A percentile compares a stretch with the other conserved stretches of the same genome.
Conservation (phyloP, 2,113 vertebrate species). For the Bubalus kerabau region DNA sequence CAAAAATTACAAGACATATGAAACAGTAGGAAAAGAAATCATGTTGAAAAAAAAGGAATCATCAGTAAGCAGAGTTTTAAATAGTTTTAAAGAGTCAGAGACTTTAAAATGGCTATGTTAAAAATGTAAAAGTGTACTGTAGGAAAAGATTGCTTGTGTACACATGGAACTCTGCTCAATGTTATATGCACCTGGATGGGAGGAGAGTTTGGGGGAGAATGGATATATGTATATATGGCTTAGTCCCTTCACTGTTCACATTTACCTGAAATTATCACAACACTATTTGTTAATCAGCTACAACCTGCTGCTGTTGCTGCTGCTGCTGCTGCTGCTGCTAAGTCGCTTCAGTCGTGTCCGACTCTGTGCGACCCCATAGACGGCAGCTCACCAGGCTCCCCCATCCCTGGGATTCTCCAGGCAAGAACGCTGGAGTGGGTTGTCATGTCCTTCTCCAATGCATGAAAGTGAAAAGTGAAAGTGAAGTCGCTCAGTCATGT, state of each 20-base stretch:
- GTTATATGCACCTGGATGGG: fast-evolving
- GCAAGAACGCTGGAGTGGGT: too few species aligned
- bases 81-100: not conserved
- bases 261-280: not conserved
- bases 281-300: not conserved
- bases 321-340: too few species aligned
- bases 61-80: not conserved
- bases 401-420: too few species aligned
- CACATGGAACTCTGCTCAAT: not conserved
- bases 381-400: too few species aligned
- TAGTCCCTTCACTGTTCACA: not conserved
- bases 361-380: too few species aligned
- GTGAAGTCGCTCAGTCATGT: too few species aligned
- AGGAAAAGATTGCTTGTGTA: too few species aligned
- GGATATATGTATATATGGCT: not conserved
- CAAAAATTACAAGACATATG: not conserved
- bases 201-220: not conserved
- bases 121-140: not conserved
- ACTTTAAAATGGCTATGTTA: not conserved
- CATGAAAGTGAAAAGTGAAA: too few species aligned
- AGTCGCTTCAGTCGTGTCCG: too few species aligned
- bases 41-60: not conserved
- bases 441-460: too few species aligned
- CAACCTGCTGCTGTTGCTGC: not conserved
- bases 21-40: not conserved